Percentiles rank a stretch among this genome's conserved stretches.
Conservation (phyloP, 2,797 vertebrate genomes). For the Chaetophractus vellerosus region DNA sequence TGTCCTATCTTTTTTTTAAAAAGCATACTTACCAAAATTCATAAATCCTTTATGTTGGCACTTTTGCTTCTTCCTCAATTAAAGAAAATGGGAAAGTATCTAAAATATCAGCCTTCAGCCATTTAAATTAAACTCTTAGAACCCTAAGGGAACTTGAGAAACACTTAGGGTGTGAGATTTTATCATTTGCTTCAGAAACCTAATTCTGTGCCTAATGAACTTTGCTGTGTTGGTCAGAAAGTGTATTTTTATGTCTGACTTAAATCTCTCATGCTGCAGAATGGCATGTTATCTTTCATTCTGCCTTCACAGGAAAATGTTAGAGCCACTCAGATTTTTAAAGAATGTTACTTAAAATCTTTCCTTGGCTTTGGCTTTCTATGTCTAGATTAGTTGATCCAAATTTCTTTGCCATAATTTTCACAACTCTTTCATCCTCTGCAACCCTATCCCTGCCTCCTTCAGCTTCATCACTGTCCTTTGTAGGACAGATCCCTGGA, state of each 20-base stretch:
- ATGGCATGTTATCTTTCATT: neutral
- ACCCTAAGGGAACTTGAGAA: neutral
- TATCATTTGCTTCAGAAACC: neutral
- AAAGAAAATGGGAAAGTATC: slow-evolving; percentile 52
- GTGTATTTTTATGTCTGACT: neutral
- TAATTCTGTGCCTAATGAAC: neutral
- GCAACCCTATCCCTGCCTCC: neutral
- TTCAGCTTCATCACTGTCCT: slow-evolving; percentile 14
- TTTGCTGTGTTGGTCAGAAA: neutral
- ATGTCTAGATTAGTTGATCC: neutral
- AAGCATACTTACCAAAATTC: neutral
- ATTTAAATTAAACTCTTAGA: slow-evolving; percentile 5
- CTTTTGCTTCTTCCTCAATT: slow-evolving; percentile 21
- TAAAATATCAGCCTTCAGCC: neutral
- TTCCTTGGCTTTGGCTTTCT: slow-evolving; percentile 28
- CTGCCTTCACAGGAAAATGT: neutral
- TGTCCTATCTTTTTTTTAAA: no score
- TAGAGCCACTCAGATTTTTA: slow-evolving; percentile 1
- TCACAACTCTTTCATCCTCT: neutral
- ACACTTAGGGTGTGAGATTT: neutral
- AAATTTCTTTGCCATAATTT: neutral
- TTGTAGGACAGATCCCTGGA: neutral
- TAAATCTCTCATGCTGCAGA: neutral
- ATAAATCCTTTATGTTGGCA: neutral
- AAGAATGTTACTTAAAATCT: neutral